Evolutionary conservation across 2,113 vertebrate genomes (phyloP), one percentile per base, ranked within the genome.

Genomic region (Hypanus sabinus): DNA sequence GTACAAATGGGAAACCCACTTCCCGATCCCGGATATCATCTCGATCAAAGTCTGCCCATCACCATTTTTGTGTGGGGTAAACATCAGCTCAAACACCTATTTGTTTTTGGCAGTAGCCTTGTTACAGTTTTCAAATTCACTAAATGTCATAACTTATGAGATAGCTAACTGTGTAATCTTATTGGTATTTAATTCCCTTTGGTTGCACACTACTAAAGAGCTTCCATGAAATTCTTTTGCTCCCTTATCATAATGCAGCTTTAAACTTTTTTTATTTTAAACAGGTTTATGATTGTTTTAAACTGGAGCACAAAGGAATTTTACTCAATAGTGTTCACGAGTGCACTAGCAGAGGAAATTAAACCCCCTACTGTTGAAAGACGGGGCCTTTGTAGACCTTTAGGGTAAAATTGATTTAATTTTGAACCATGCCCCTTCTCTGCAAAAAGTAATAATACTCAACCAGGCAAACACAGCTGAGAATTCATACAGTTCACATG

Each of bases 401-500:
- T 75, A 14, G 33, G 33, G 8, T 73, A 93, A 93, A 75, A 93
- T 73, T 93, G 68, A 73, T 93, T 93, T 93, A 71, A 71, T 75
- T 55, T 93, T 75, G 70, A 92, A 90, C 8, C 20, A 93, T 73
- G 36, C 22, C 12, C 68, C 91, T 73, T 30, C 18, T 46, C 70
- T 70, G 22, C 22, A 75, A 73, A 71, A 71, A 93, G 65, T 73
- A 93, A 73, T 93, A 93, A 73, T 73, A 75, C 4, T 46, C 65
- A 55, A 73, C 20, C 12, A 16, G 91, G 24, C 70, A 93, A 75
- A 75, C 22, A 46, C 70, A 93, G 36, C 38, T 93, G 68, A 73
- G 90, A 93, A 71, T 93, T 93, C 90, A 46, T 55, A 93, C 20
- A 73, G 68, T 75, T 93, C 91, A 93, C 20, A 93, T 38, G 24